Conservation (phyloP, 2,797 vertebrate genomes). For the Phrynocephalus forsythii region DNA sequence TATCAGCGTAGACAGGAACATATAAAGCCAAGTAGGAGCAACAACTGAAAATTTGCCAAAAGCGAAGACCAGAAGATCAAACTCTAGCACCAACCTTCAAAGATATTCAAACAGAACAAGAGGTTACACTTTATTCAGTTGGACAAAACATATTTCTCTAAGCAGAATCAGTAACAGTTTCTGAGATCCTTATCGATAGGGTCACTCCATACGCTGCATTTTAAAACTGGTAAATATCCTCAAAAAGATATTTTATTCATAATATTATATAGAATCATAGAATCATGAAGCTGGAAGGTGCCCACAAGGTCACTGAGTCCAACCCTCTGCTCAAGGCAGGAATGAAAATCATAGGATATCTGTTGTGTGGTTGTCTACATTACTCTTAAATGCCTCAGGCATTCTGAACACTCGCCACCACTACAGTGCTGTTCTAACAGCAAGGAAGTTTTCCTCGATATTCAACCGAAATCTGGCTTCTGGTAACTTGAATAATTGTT, state of each 20-base stretch:
- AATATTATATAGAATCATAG: not conserved
- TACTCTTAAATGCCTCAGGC: too few species aligned
- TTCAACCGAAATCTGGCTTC: too few species aligned
- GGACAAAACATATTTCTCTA: not conserved
- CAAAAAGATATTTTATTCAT: not conserved
- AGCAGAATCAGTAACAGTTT: not conserved
- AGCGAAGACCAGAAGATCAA: constrained; percentile 90
- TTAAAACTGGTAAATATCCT: not conserved
- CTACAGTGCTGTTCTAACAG: too few species aligned
- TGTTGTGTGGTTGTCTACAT: too few species aligned
- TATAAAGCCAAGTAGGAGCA: constrained; percentile 89
- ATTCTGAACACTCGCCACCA: too few species aligned
- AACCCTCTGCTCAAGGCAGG: too few species aligned
- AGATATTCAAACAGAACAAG: constrained; percentile 34
- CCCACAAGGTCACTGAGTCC: too few species aligned
- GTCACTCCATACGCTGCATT: not conserved
- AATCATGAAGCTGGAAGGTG: too few species aligned
- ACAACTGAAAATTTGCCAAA: constrained; percentile 91
- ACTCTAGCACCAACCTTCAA: constrained; percentile 91
- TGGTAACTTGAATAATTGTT: too few species aligned
- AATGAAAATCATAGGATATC: too few species aligned
- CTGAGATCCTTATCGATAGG: not conserved
- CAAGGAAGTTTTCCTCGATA: too few species aligned
- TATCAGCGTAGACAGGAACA: constrained; percentile 87
- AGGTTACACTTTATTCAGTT: not conserved